Conservation (phyloP, 2,888 invertebrate genomes). For the Muscina levida region DNA sequence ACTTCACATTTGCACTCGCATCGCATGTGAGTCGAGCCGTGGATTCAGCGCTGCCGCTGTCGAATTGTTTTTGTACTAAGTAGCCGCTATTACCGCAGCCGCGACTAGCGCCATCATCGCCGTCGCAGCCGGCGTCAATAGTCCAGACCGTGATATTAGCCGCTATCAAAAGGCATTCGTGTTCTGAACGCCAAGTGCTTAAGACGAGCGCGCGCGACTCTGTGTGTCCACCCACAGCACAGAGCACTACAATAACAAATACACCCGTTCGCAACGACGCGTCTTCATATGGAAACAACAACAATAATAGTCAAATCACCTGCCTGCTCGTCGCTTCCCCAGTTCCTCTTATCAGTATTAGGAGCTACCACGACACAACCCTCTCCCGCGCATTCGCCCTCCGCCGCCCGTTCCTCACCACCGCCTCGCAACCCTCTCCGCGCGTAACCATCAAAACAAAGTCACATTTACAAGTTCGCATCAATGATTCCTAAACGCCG, state of each 20-base stretch:
- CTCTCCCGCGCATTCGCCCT: conserved; percentile 65
- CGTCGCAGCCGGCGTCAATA: conserved; percentile 23
- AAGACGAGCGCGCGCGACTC: conserved; percentile 61
- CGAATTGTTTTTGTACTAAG: conserved; percentile 39
- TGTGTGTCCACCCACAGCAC: conserved; percentile 67
- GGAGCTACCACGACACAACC: conserved; percentile 59
- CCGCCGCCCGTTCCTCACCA: conserved; percentile 65
- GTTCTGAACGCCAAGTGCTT: conserved; percentile 65
- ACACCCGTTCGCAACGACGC: conserved; percentile 53
- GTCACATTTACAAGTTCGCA: conserved; percentile 78
- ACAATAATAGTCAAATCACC: conserved; percentile 39
- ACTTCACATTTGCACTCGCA: conserved; percentile 42
- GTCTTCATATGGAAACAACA: conserved; percentile 61
- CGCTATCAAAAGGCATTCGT: conserved; percentile 67
- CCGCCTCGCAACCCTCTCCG: conserved; percentile 58
- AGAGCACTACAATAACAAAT: conserved; percentile 47
- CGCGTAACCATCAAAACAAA: conserved; percentile 73
- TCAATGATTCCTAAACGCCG: conserved; percentile 78
- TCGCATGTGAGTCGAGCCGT: conserved; percentile 20
- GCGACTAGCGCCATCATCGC: conserved; percentile 65
- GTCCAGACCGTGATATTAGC: conserved; percentile 60
- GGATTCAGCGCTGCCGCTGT: conserved; percentile 35
- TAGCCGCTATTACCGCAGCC: conserved; percentile 36
- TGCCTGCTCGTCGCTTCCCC: conserved; percentile 52
- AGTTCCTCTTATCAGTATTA: conserved; percentile 58